Evolutionary conservation across 2,113 vertebrate genomes (phyloP), one percentile per base, ranked within the genome.

Genomic region (Nycticryphes semicollaris): DNA sequence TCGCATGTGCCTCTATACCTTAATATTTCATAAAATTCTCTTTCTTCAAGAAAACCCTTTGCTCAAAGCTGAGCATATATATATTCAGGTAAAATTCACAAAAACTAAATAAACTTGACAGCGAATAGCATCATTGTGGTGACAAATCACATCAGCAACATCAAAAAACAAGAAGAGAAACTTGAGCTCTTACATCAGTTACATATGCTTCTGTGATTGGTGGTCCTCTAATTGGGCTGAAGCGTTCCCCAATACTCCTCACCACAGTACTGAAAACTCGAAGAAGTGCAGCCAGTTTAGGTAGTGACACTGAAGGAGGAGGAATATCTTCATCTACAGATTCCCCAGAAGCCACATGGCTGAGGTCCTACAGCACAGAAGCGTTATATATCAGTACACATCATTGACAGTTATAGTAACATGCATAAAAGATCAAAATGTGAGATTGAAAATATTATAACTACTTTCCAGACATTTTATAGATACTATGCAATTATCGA

Each of bases 211-310:
- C 99, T 0, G 99, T 99, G 66, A 99, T 99, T 6, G 99, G 99
- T 31, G 98, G 99, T 28, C 99, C 99, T 87, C 99, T 97, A 85
- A 99, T 98, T 10, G 99, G 99, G 96, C 98, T 99, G 97, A 99
- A 99, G 22, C 99, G 98, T 57, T 99, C 99, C 75, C 99, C 99
- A 7, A 99, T 99, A 97, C 99, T 99, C 97, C 99, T 99, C 85
- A 99, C 99, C 90, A 99, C 99, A 2, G 99, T 99, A 75, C 99
- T 99, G 97, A 99, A 99, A 30, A 99, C 99, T 7, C 99, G 98
- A 39, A 99, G 98, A 43, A 99, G 98, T 0, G 99, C 99, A 10
- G 99, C 99, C 96, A 99, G 97, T 68, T 99, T 99, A 22, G 99
- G 99, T 67, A 99, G 97, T 0, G 99, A 99, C 89, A 99, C 99